Evolutionary conservation across 2,888 invertebrate genomes (phyloP).

Genomic region (Lapara coniferarum): DNA sequence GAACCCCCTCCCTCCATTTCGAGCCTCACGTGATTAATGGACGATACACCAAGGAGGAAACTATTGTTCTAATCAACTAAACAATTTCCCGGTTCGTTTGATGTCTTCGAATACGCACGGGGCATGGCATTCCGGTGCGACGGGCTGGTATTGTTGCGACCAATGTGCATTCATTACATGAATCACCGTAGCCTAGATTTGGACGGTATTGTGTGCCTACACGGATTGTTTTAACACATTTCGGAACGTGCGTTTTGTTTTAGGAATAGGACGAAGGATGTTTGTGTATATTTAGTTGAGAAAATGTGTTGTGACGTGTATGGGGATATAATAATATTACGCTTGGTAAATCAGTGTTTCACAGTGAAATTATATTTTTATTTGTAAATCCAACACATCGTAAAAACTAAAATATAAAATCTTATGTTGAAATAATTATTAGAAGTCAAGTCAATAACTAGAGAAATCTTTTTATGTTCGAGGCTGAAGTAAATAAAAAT

Average conservation of each 20-base stretch:
- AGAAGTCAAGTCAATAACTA: too few species aligned
- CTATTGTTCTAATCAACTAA: neutral
- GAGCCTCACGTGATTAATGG: too few species aligned
- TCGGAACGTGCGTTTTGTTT: neutral
- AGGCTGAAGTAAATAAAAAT: too few species aligned
- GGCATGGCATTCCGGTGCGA: neutral
- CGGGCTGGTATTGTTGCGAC: neutral
- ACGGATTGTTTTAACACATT: constrained; percentile 4
- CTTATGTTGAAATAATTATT: too few species aligned
- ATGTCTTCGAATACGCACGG: constrained; percentile 1
- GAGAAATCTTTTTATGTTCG: too few species aligned
- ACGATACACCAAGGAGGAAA: too few species aligned
- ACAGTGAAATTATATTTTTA: neutral
- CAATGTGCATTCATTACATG: constrained; percentile 17
- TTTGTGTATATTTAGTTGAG: neutral
- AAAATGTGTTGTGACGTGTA: neutral
- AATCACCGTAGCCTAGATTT: constrained; percentile 22
- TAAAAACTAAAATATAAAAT: too few species aligned
- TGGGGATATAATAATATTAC: neutral
- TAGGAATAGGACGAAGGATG: constrained; percentile 11
- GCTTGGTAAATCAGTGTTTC: too few species aligned
- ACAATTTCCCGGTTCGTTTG: neutral
- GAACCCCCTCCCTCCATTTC: too few species aligned
- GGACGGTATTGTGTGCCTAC: constrained; percentile 11
- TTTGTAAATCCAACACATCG: too few species aligned